Evolutionary conservation across 2,797 vertebrate genomes (phyloP).

Genomic region (Australoheros facetus): DNA sequence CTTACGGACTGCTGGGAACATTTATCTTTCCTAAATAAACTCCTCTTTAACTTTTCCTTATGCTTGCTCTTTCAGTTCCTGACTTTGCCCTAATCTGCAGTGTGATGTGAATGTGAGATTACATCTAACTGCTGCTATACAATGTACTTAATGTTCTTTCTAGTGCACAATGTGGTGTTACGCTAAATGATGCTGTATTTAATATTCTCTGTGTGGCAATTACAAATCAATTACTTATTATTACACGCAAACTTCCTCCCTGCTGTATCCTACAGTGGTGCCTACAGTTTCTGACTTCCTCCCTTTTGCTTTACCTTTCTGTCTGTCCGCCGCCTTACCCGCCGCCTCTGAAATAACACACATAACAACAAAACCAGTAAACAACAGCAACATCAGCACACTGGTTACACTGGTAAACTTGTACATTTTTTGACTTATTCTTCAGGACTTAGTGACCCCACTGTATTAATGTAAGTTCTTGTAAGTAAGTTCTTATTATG

Average conservation of each 20-base stretch:
- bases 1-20: constrained; percentile 16
- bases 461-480: neutral
- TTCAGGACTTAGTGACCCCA: neutral
- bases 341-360: constrained; percentile 79
- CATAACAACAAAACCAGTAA: constrained; percentile 68
- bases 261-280: neutral
- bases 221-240: neutral
- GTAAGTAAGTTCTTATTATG: neutral
- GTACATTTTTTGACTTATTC: neutral
- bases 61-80: constrained; percentile 7
- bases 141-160: neutral
- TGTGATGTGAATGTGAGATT: neutral
- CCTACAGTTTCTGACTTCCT: constrained; percentile 26
- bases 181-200: neutral
- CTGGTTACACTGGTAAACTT: constrained; percentile 17
- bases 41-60: neutral
- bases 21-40: neutral
- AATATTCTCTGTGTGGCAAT: neutral
- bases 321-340: constrained; percentile 74
- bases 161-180: neutral
- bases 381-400: constrained; percentile 51
- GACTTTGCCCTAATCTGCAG: neutral
- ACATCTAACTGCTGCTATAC: neutral
- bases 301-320: constrained; percentile 75
- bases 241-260: neutral